Evolutionary conservation across 1,140 invertebrate genomes (phyloP).

Genomic region (Ooceraea biroi): DNA sequence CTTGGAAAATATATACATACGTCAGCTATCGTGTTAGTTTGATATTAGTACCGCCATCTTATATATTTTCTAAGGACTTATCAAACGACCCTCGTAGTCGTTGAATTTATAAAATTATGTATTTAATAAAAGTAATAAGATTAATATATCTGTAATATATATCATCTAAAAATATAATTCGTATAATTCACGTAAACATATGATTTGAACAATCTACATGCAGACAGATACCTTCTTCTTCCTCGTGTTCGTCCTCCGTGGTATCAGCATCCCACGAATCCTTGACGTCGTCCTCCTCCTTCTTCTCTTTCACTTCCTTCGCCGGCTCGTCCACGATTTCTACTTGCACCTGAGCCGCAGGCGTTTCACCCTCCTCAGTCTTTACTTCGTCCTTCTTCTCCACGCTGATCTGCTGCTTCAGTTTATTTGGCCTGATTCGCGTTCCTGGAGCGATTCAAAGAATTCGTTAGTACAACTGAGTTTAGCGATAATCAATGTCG

Average conservation of each 20-base stretch:
- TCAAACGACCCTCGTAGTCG: no score
- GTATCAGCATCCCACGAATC: constrained; percentile 94
- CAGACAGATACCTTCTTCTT: constrained; percentile 83
- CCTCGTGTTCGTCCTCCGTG: constrained; percentile 87
- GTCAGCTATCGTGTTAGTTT: no score
- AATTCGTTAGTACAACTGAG: not conserved
- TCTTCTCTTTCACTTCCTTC: constrained; percentile 84
- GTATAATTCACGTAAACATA: not conserved
- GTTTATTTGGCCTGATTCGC: constrained; percentile 91
- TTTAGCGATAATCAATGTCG: not conserved
- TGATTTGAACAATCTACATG: not conserved
- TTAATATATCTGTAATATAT: no score
- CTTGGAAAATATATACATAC: no score
- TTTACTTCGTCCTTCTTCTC: constrained; percentile 86
- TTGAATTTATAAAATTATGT: no score
- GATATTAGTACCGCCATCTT: no score
- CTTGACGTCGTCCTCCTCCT: constrained; percentile 89
- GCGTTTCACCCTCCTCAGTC: constrained; percentile 84
- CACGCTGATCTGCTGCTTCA: constrained; percentile 83
- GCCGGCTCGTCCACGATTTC: constrained; percentile 87
- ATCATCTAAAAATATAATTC: not conserved
- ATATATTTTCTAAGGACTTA: no score
- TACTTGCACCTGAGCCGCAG: constrained; percentile 86
- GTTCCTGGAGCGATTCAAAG: constrained; percentile 85
- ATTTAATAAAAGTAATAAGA: no score